These are phyloP conservation scores for Synchiropus splendidus DNA, from an alignment of 2,113 vertebrate species.

Conservation along the genomic window DNA sequence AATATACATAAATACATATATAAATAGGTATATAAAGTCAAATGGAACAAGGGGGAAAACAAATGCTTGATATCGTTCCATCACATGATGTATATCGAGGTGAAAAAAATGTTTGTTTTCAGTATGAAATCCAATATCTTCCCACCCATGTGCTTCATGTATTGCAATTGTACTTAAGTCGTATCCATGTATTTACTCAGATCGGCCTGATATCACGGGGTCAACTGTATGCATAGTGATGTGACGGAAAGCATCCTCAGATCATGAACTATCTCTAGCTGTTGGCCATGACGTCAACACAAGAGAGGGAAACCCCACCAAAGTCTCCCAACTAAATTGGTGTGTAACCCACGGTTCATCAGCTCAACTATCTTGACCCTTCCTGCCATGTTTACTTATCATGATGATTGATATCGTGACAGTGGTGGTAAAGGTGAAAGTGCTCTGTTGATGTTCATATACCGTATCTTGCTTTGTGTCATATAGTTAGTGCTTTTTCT, in stretches of 20 bases:
- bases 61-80: neutral
- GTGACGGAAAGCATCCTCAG: slow-evolving; percentile 17
- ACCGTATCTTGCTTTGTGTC: slow-evolving; percentile 43
- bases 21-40: slow-evolving; percentile 51
- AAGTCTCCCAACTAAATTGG: too few species aligned
- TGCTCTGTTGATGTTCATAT: slow-evolving; percentile 34
- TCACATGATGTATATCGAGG: slow-evolving; percentile 10
- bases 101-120: slow-evolving; percentile 13
- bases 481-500: slow-evolving; percentile 5
- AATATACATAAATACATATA: slow-evolving; percentile 59
- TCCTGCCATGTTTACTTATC: slow-evolving; percentile 32
- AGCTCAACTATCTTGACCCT: slow-evolving; percentile 23
- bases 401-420: slow-evolving; percentile 45
- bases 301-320: too few species aligned
- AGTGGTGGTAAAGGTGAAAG: slow-evolving; percentile 40
- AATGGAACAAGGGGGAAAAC: slow-evolving; percentile 18
- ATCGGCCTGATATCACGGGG: neutral
- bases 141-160: slow-evolving; percentile 37
- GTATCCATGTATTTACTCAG: slow-evolving; percentile 16
- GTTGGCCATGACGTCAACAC: too few species aligned
- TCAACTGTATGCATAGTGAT: slow-evolving; percentile 24
- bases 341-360: too few species aligned
- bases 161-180: slow-evolving; percentile 19
- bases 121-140: slow-evolving; percentile 46
- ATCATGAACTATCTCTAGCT: too few species aligned